phyloP scores from a whole-genome alignment of 1,140 invertebrate species.

The Pachypsylla venusta region DNA sequence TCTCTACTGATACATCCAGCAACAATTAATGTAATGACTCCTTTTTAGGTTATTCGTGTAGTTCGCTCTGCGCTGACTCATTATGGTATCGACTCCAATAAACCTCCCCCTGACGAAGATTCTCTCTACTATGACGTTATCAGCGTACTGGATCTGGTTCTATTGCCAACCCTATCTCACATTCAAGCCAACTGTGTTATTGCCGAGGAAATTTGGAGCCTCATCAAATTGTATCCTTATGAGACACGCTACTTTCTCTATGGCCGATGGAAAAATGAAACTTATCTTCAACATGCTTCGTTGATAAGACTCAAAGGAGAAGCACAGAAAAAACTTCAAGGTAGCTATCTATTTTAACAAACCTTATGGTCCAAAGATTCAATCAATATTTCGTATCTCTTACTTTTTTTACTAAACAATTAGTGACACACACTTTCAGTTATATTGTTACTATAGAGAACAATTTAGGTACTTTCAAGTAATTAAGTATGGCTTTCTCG shows the following conservation, averaged over 20 bases:
- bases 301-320: slow-evolving; percentile 68
- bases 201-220: slow-evolving; percentile 88
- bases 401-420: too few species aligned
- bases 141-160: slow-evolving; percentile 66
- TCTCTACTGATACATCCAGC: slow-evolving; percentile 32
- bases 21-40: slow-evolving; percentile 27
- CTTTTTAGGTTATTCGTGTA: slow-evolving; percentile 33
- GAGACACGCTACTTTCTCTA: slow-evolving; percentile 84
- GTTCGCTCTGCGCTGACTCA: slow-evolving; percentile 24
- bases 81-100: not conserved
- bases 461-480: too few species aligned
- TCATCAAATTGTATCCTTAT: slow-evolving; percentile 85
- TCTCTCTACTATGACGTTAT: slow-evolving; percentile 62
- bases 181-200: slow-evolving; percentile 90
- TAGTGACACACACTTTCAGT: too few species aligned
- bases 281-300: slow-evolving; percentile 62
- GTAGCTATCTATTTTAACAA: too few species aligned
- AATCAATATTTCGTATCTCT: too few species aligned
- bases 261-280: slow-evolving; percentile 85
- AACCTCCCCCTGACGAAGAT: slow-evolving; percentile 28
- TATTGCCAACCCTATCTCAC: slow-evolving; percentile 79
- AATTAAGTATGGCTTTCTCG: too few species aligned
- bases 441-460: too few species aligned
- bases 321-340: slow-evolving; percentile 80
- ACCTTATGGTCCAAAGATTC: too few species aligned